Evolutionary conservation across 2,113 vertebrate species (phyloP).

Genomic region (Chinchilla lanigera): DNA sequence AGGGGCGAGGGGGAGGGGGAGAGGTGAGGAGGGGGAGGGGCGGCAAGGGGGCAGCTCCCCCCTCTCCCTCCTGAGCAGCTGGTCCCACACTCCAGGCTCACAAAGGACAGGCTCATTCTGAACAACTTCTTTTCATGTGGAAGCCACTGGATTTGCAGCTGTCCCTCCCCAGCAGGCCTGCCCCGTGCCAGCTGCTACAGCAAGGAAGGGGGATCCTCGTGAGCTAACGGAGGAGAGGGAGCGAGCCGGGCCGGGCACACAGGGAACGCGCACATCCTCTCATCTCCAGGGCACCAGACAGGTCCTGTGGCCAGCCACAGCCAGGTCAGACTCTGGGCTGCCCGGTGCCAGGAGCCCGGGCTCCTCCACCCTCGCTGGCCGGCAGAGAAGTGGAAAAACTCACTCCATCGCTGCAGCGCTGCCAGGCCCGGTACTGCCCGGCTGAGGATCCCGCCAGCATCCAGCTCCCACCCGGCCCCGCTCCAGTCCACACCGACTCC

Average conservation of each 20-base stretch:
- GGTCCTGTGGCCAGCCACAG: slow-evolving; percentile 1
- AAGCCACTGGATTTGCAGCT: slow-evolving; percentile 75
- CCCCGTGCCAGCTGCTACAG: slow-evolving; percentile 49
- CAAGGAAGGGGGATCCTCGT: background rate
- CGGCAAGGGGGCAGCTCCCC: background rate
- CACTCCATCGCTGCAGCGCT: background rate
- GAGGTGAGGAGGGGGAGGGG: background rate
- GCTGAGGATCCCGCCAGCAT: background rate
- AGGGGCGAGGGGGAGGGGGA: background rate
- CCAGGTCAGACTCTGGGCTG: slow-evolving; percentile 30
- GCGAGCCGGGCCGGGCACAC: background rate
- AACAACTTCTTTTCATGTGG: slow-evolving; percentile 75
- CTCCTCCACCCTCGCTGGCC: background rate
- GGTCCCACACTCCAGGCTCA: slow-evolving; percentile 68
- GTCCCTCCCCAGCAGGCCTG: slow-evolving; percentile 53
- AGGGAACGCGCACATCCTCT: background rate
- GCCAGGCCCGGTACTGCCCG: slow-evolving; percentile 54
- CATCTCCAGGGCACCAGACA: slow-evolving; percentile 43
- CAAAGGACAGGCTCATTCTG: slow-evolving; percentile 65
- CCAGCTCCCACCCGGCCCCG: background rate
- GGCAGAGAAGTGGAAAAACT: slow-evolving; percentile 75
- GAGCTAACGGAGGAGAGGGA: background rate
- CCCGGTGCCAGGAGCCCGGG: slow-evolving; percentile 46
- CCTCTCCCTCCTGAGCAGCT: slow-evolving; percentile 24
- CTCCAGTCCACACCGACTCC: background rate